Base-by-base conservation (phyloP, 2,888 invertebrate species). In the Synanthedon formicaeformis region DNA sequence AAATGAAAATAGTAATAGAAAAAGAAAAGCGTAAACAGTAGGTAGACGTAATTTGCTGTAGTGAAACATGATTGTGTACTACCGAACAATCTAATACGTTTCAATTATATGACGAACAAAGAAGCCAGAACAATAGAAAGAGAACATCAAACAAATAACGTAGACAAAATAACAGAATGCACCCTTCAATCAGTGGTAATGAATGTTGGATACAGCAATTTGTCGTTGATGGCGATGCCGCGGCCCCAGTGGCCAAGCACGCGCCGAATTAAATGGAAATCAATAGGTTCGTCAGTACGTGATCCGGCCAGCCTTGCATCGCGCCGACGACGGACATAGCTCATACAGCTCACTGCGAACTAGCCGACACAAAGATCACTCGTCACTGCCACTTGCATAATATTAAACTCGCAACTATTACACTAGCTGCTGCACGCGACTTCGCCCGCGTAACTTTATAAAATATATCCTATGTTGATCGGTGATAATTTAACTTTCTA, bases 211-310 rank as follows among this genome's bases (percentile, higher is more conserved):
- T 66, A 50, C 61, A 66, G 74, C 75, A 75, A 79, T 78, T 78
- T 73, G 71, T 69, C 71, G 70, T 65, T 69, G 73, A 68, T 68
- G 71, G 60, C 54, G 50, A 34, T 54, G 34, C 34, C 34, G 52
- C 52, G 54, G 62, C 66, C 61, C 63, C 69, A 63, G 65, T 64
- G 58, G 69, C 63, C 66, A 60, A 80, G 80, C 87, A 86, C 85
- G 86, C 80, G 76, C 80, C 77, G 76, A 75, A 81, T 84, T 86
- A 86, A 87, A 86, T 82, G 83, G 78, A 81, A 86, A 86, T 85
- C 87, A 84, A 87, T 87, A 81, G 75, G 69, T 69, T 76, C 16
- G 73, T 66, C 67, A 55, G 60, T 76, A 62, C 84, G 85, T 85
- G 85, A 85, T 82, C 80, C 72, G 66, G 63, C 66, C 72, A 67